Base-by-base conservation (phyloP, 2,888 invertebrate genomes). In the Anorthoa munda region DNA sequence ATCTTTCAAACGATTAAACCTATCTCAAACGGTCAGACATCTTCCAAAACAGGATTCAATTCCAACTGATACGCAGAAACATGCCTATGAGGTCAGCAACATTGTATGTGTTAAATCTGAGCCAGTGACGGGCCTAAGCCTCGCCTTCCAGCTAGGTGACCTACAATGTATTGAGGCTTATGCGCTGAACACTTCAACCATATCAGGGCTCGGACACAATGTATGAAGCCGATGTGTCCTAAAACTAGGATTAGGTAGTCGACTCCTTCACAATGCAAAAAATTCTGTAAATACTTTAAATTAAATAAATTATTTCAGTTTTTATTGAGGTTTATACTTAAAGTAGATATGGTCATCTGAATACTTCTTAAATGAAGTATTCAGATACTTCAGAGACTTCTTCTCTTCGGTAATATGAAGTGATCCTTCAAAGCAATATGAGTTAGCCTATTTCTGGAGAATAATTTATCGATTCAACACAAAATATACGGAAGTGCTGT, bases 141-240 rank as follows among this genome's bases (percentile, higher is more conserved):
- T 31, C 15, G 39, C 60, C 45, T 71, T 45, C 26, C 31, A 59
- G 59, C 50, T 56, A 18, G 48, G 65, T 69, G 55, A 66, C 70
- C 70, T 58, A 75, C 72, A 73, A 70, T 79, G 66, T 72, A 56
- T 64, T 58, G 56, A 45, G 51, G 76, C 79, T 82, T 84, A 79
- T 53, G 26, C 56, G 72, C 53, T 79, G 48, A 60, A 81, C 48
- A 50, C 39, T 58, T 59, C 69, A 63, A 59, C 59, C 59, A 56
- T 67, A 79, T 65, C 74, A 66, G 9, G 45, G 55, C 12, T 18
- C 21, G 21, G 1, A 63, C 39, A 39, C 48, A 23, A 23, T n/a
- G 31, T 13, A 48, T 15, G 12, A 23, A 39, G n/a, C 48, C 69
- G 15, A 13, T 31, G 46, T 48, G 11, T 50, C 11, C 12, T 1